Percentiles rank a stretch among this genome's conserved stretches.
Evolutionary conservation across 2,888 invertebrate species (phyloP).

Genomic region (Drosophila mercatorum): DNA sequence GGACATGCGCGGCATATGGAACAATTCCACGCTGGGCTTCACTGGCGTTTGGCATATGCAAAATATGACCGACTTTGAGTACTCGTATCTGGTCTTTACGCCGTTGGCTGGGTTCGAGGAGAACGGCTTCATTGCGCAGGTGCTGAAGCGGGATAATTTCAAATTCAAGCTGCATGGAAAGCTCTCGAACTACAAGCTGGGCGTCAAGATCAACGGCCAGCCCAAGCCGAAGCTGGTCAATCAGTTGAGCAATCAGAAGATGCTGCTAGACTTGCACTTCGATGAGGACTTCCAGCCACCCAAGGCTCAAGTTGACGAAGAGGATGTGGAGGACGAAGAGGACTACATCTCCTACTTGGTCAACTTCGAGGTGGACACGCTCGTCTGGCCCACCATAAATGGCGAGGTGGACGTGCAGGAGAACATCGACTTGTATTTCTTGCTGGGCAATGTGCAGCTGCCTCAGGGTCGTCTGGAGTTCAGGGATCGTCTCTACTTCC

Average conservation of each 20-base stretch:
- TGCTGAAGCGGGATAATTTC: constrained; percentile 87
- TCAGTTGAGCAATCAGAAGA: constrained; percentile 76
- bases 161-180: constrained; percentile 90
- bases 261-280: constrained; percentile 79
- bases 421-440: constrained; percentile 85
- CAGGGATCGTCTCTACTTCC: constrained; percentile 86
- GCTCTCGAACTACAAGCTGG: constrained; percentile 89
- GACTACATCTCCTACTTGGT: constrained; percentile 86
- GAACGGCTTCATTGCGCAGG: constrained; percentile 90
- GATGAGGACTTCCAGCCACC: constrained; percentile 83
- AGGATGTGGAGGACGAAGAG: constrained; percentile 83
- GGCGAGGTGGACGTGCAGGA: constrained; percentile 86
- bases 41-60: constrained; percentile 89
- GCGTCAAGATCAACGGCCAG: constrained; percentile 79
- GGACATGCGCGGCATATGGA: constrained; percentile 91
- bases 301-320: constrained; percentile 82
- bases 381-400: constrained; percentile 87
- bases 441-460: constrained; percentile 85
- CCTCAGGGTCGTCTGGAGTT: constrained; percentile 86
- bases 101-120: constrained; percentile 92
- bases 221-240: constrained; percentile 82
- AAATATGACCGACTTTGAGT: constrained; percentile 89
- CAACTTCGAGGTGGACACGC: constrained; percentile 86
- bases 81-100: constrained; percentile 91
- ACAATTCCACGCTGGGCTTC: constrained; percentile 90